Conservation (phyloP, 2,113 vertebrate species). For the Pelecanoides urinatrix region DNA sequence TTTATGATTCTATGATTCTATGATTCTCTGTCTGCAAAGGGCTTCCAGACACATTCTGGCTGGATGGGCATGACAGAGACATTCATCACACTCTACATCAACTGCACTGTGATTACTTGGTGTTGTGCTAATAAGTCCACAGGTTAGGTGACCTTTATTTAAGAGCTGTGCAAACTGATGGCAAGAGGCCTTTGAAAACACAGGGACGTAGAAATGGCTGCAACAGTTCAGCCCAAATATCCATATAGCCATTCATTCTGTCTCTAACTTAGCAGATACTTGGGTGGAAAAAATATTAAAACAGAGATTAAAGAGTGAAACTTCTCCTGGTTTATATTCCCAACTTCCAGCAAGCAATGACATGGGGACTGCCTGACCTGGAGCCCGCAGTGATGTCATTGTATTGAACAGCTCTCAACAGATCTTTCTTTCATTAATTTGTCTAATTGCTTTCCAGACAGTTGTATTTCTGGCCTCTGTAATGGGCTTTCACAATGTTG, state of each 20-base stretch:
- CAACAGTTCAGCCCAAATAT: background rate
- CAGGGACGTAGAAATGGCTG: background rate
- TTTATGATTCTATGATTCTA: no score
- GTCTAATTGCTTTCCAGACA: constrained; percentile 53
- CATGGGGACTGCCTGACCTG: background rate
- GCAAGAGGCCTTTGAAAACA: background rate
- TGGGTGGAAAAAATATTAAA: background rate
- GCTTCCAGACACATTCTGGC: background rate
- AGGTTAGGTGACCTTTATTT: background rate
- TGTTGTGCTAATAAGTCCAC: background rate
- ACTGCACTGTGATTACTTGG: background rate
- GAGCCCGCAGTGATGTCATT: constrained; percentile 3
- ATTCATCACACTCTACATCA: background rate
- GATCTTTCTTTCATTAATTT: constrained; percentile 56
- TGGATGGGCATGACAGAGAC: background rate
- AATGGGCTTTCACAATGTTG: background rate
- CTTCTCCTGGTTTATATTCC: background rate
- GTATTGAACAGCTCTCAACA: constrained; percentile 25
- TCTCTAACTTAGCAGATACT: background rate
- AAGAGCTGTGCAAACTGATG: background rate
- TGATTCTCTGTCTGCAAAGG: background rate
- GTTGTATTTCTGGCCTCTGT: background rate
- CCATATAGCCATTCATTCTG: rapidly evolving
- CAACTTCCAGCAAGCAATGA: background rate
- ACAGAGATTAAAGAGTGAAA: background rate